A percentile compares a stretch with the other conserved stretches of the same genome.
Evolutionary conservation across 92 coral and sea anemone genomes (phyloP).

Genomic region (Epizoanthus stellaris): DNA sequence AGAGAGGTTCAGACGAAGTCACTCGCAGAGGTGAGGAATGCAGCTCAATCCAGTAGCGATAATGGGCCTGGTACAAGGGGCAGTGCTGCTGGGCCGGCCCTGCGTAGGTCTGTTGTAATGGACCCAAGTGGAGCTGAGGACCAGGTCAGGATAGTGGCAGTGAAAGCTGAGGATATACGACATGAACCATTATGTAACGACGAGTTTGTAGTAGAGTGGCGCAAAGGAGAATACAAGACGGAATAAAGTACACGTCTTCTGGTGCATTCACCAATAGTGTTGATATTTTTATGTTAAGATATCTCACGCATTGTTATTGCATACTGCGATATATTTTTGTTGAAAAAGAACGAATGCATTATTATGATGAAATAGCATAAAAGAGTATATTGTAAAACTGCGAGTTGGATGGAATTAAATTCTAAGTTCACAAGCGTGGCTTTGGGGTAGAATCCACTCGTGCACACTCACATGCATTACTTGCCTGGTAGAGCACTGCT

Average conservation of each 20-base stretch:
- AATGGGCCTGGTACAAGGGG: neutral
- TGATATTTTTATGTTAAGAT: too few species aligned
- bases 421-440: too few species aligned
- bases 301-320: too few species aligned
- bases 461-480: too few species aligned
- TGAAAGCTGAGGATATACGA: neutral
- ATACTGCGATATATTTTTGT: too few species aligned
- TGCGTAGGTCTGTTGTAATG: neutral
- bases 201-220: conserved; percentile 9
- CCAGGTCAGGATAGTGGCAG: neutral
- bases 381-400: too few species aligned
- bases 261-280: too few species aligned
- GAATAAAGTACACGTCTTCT: neutral
- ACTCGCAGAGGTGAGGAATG: neutral
- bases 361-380: too few species aligned
- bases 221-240: neutral
- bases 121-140: neutral
- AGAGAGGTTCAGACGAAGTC: neutral
- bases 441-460: too few species aligned
- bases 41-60: neutral
- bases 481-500: too few species aligned
- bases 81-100: neutral
- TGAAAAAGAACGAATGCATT: too few species aligned
- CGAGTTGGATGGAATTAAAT: too few species aligned
- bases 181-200: neutral